Evolutionary conservation across 2,888 invertebrate genomes (phyloP).

Genomic region (Drosophila aldrichi): DNA sequence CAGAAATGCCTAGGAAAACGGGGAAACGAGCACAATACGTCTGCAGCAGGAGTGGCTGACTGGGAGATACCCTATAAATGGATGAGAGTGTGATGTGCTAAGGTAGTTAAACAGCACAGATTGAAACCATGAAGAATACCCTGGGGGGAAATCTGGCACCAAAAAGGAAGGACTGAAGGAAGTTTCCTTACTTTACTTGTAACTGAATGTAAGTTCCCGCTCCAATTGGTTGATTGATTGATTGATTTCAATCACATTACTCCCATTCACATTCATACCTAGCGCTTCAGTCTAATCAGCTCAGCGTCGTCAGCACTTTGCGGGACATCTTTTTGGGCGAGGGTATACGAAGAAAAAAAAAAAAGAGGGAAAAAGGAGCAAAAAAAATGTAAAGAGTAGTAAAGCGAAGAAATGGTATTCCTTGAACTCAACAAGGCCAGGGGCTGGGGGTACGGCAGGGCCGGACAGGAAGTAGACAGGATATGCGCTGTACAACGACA

Average conservation of each 20-base stretch:
- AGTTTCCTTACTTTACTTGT: neutral
- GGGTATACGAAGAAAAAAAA: neutral
- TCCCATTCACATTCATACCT: neutral
- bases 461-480: slow-evolving; percentile 37
- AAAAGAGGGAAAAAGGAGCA: no score
- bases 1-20: neutral
- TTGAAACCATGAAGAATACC: neutral
- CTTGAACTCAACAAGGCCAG: neutral
- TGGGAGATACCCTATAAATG: slow-evolving; percentile 8
- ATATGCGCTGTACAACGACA: slow-evolving; percentile 48
- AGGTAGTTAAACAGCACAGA: neutral
- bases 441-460: neutral
- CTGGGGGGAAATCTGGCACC: neutral
- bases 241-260: slow-evolving; percentile 6
- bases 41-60: neutral
- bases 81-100: neutral
- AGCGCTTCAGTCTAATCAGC: neutral
- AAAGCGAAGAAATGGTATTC: slow-evolving; percentile 1
- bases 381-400: neutral
- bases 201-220: neutral
- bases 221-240: neutral
- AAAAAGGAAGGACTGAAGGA: no score
- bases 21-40: no score
- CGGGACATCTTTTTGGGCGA: neutral
- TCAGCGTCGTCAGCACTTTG: neutral